Percentiles rank a stretch among this genome's conserved stretches.
phyloP scores from a whole-genome alignment of 1,140 invertebrate genomes.

The Zophobas atratus region DNA sequence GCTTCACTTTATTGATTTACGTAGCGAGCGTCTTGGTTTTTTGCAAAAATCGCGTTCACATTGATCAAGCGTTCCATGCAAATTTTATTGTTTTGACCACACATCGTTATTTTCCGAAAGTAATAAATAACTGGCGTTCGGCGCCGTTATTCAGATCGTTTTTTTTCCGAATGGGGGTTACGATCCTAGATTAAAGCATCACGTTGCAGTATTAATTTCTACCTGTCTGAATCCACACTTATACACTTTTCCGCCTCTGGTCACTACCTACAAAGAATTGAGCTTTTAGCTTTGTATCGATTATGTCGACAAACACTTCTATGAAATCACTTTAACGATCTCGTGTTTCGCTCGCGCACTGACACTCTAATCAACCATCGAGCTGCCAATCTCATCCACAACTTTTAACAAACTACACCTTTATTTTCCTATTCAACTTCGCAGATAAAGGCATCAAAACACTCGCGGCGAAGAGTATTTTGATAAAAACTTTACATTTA shows the following conservation, averaged over 20 bases:
- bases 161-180: constrained; percentile 29
- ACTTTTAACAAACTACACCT: neutral
- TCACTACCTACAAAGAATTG: constrained; percentile 22
- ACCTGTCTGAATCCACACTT: constrained; percentile 31
- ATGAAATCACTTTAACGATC: constrained; percentile 27
- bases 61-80: constrained; percentile 34
- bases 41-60: neutral
- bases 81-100: constrained; percentile 46
- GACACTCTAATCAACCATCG: constrained; percentile 17
- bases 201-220: constrained; percentile 35
- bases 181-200: constrained; percentile 42
- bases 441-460: neutral
- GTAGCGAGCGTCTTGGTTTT: constrained; percentile 14
- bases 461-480: too few species aligned
- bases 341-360: neutral
- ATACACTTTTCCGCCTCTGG: constrained; percentile 17
- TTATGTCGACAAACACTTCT: constrained; percentile 28
- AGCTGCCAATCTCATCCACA: constrained; percentile 3
- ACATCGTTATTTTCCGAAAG: constrained; percentile 31
- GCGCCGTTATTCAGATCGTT: constrained; percentile 8
- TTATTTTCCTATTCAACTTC: neutral
- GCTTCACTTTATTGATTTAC: constrained; percentile 39
- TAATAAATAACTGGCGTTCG: constrained; percentile 40
- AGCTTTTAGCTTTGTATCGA: constrained; percentile 38
- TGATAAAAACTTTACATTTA: too few species aligned